Evolutionary conservation across 2,888 invertebrate genomes (phyloP), one percentile per base, ranked within the genome.

Genomic region (Synanthedon andrenaeformis): DNA sequence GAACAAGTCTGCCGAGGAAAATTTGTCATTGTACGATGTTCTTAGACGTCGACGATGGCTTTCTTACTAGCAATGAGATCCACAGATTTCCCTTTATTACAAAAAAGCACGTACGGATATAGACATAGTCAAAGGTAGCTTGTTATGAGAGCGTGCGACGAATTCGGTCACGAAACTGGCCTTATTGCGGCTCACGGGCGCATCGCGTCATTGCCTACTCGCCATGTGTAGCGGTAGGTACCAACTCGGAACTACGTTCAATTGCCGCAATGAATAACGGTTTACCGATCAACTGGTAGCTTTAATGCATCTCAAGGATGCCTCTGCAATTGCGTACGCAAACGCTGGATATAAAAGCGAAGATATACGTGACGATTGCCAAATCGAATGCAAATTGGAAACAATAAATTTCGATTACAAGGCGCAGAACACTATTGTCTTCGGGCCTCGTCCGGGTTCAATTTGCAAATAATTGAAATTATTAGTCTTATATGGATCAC

Each of bases 391-490:
- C 60, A 69, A 72, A 75, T 69, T 59, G 60, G 35, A 57, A 62
- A 67, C 67, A 69, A 70, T 69, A 66, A 70, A 76, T 76, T 71
- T 67, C 66, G 72, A 72, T 65, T 65, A 66, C 66, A 69, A 61
- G 65, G 65, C 60, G 62, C 60, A 58, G 62, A 59, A 59, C 62
- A 60, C 74, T 67, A 78, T 79, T 79, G 78, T 76, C 73, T 65
- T 68, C 59, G 57, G 54, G 58, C 57, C 60, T 62, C 62, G 63
- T 62, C 60, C 63, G 63, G 59, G 65, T 66, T 67, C 65, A 63
- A 76, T 74, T 75, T 76, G 70, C 67, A 72, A 77, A 74, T 76
- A 74, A 76, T 76, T 62, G 64, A 64, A 57, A 59, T 66, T 68
- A 73, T 76, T 63, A 72, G 67, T 51, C 58, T 69, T 69, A 76